These are phyloP conservation scores for Melanostoma scalare DNA, from an alignment of 2,888 invertebrate species.

Conservation along the genomic window DNA sequence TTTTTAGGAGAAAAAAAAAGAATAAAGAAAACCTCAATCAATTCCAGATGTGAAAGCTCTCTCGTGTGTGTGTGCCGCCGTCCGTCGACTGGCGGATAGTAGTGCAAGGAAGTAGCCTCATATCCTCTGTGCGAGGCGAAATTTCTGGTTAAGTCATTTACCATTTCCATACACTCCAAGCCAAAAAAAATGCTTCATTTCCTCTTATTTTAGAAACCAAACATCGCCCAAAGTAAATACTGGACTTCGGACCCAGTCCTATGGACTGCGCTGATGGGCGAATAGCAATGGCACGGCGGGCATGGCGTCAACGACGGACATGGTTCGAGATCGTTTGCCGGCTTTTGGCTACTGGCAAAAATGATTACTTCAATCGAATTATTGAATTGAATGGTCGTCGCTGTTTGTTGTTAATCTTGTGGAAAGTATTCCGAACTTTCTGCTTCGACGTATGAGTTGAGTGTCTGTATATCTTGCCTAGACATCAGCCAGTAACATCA, in stretches of 20 bases:
- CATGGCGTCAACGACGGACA: conserved; percentile 8
- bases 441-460: conserved; percentile 8
- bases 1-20: neutral
- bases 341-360: conserved; percentile 20
- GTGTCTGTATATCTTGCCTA: conserved; percentile 54
- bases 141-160: conserved; percentile 36
- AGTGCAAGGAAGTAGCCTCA: conserved; percentile 45
- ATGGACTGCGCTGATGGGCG: neutral
- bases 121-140: conserved; percentile 34
- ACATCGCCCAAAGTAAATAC: conserved; percentile 2
- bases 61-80: conserved; percentile 22
- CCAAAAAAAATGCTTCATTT: conserved; percentile 2
- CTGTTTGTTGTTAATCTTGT: conserved; percentile 72
- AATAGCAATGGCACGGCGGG: neutral
- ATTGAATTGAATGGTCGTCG: conserved; percentile 68
- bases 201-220: neutral
- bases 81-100: neutral
- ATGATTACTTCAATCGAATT: conserved; percentile 65
- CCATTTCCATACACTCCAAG: conserved; percentile 36
- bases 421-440: conserved; percentile 69
- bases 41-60: conserved; percentile 53
- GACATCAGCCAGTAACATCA: conserved; percentile 56
- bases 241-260: conserved; percentile 12
- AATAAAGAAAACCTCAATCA: conserved; percentile 13
- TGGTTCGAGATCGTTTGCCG: conserved; percentile 5